A percentile compares a stretch with the other conserved stretches of the same genome.
Evolutionary conservation across 2,797 vertebrate genomes (phyloP).

Genomic region (Eutrigla gurnardus): DNA sequence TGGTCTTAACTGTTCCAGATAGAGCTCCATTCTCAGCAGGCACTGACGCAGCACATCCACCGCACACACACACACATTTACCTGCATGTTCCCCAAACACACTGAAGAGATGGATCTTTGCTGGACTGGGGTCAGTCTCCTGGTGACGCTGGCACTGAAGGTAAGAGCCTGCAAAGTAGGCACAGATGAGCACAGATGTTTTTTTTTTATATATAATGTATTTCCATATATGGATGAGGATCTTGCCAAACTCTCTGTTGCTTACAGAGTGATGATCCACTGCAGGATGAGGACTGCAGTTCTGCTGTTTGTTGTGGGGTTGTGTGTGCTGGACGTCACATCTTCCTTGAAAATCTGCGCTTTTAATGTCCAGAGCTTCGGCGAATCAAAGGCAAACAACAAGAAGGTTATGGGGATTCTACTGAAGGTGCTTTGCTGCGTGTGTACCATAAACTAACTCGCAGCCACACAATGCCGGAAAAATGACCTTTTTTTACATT

Average conservation of each 20-base stretch:
- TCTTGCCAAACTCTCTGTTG: constrained; percentile 41
- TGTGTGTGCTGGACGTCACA: constrained; percentile 58
- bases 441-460: background rate
- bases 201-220: constrained; percentile 4
- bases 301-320: constrained; percentile 67
- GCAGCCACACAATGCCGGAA: background rate
- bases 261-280: constrained; percentile 31
- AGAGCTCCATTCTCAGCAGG: constrained; percentile 76
- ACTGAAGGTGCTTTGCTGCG: constrained; percentile 77
- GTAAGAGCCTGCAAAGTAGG: constrained; percentile 58
- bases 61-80: constrained; percentile 63
- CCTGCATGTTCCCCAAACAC: constrained; percentile 79
- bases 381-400: constrained; percentile 85
- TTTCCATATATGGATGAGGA: constrained; percentile 44
- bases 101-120: constrained; percentile 65
- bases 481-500: background rate
- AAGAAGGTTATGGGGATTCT: constrained; percentile 84
- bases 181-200: background rate
- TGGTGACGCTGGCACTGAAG: constrained; percentile 41
- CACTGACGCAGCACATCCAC: constrained; percentile 84
- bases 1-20: constrained; percentile 82
- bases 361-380: constrained; percentile 88
- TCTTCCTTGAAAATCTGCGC: constrained; percentile 85
- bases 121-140: constrained; percentile 49
- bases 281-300: constrained; percentile 71